Base-by-base conservation (phyloP, 2,797 vertebrate genomes). In the Podarcis siculus region DNA sequence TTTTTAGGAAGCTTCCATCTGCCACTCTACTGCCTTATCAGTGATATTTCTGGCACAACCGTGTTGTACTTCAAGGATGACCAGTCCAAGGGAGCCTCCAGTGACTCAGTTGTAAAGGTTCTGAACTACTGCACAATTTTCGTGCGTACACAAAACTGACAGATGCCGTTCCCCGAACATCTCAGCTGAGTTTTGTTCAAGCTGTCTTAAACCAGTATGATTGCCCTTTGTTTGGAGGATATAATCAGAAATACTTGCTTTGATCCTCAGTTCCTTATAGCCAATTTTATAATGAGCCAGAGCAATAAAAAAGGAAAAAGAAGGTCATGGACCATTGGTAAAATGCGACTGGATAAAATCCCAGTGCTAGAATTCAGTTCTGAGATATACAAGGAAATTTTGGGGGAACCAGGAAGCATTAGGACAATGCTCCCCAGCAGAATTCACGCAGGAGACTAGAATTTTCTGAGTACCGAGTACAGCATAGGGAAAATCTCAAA, bases 1-100 rank as follows among this genome's bases (percentile, higher is more conserved):
- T 86, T 81, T 88, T 88, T 32, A 89, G 72, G 77, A 78, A 83
- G 35, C 89, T 89, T 93, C 89, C 88, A 87, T 87, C 89, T 94
- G 90, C 42, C 92, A 82, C 73, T 87, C 73, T 80, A 87, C 86
- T 90, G 82, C 37, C 91, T 93, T 79, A 80, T 89, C 75, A 85
- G 5, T 37, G 82, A 75, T 92, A 92, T 89, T 21, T 90, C 73
- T 49, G 90, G 89, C 55, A 87, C 35, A 80, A 49, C 35, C 89
- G 15, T 1, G 6, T 82, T 76, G 49, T 0, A 0, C 81, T 91
- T 88, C 87, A n/a, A 89, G 83, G 49, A 87, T 82, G 88, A 76
- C 30, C 67, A 86, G 83, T 13, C 86, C 73, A 39, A 89, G 27
- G 69, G 72, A 85, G 75, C 4, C 32, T 75, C 30, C 9, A 12